phyloP scores from a whole-genome alignment of 2,797 vertebrate genomes.

The Harpagifer antarcticus region DNA sequence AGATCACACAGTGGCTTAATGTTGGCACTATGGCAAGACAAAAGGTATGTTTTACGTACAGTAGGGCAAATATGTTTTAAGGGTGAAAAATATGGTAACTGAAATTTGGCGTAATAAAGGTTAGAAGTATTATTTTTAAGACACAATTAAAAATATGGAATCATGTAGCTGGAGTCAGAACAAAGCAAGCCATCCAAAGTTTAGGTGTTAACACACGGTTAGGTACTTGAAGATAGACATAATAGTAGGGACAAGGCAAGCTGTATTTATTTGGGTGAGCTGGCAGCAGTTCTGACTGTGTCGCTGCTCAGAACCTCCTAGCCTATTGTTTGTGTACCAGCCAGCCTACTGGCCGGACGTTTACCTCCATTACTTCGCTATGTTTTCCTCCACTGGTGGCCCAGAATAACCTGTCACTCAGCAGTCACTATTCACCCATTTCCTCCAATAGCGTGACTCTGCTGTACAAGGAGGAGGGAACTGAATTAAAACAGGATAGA shows the following conservation, averaged over 20 bases:
- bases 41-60: no score
- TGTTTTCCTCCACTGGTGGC: constrained; percentile 73
- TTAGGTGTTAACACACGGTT: neutral
- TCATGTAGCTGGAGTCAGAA: neutral
- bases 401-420: constrained; percentile 84
- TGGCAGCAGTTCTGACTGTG: neutral
- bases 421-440: constrained; percentile 72
- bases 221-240: neutral
- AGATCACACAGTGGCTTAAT: neutral
- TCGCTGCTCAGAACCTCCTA: constrained; percentile 24
- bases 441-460: constrained; percentile 84
- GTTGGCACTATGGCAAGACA: no score
- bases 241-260: neutral
- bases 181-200: neutral
- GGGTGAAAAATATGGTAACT: neutral
- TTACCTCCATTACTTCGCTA: constrained; percentile 77
- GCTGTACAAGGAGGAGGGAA: constrained; percentile 50
- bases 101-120: neutral
- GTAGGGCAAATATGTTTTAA: no score
- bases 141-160: neutral
- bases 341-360: constrained; percentile 58
- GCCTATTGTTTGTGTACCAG: constrained; percentile 68
- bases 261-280: neutral
- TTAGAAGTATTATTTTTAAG: neutral
- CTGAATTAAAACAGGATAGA: constrained; percentile 79